These are phyloP conservation scores for Cryptotis parvus DNA, from an alignment of 2,113 vertebrate species.

Conservation along the genomic window DNA sequence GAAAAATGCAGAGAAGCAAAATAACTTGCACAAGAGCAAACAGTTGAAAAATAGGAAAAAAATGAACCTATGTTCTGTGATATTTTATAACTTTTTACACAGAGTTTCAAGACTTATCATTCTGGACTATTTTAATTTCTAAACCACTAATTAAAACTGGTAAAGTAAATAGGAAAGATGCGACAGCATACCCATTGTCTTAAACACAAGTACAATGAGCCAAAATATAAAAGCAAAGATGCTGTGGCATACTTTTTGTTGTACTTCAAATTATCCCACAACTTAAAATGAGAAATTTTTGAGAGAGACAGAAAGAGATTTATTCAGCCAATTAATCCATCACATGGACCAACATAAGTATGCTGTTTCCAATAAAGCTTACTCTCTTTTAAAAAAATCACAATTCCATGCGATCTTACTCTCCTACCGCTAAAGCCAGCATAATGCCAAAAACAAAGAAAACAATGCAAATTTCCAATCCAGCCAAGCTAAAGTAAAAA, in stretches of 20 bases:
- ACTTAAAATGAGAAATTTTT: conserved; percentile 14
- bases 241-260: neutral
- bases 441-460: neutral
- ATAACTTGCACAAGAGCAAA: conserved; percentile 4
- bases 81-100: conserved; percentile 39
- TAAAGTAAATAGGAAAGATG: neutral
- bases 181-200: neutral
- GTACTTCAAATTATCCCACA: conserved; percentile 16
- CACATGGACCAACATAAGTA: conserved; percentile 1
- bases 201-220: neutral
- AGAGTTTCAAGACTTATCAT: neutral
- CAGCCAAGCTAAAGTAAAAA: neutral
- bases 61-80: neutral
- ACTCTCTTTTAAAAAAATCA: conserved; percentile 27
- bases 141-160: conserved; percentile 18
- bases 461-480: neutral
- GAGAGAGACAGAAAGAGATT: neutral
- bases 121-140: conserved; percentile 24
- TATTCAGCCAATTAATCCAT: neutral
- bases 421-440: neutral
- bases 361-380: conserved; percentile 6
- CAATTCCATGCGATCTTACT: neutral
- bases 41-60: conserved; percentile 1
- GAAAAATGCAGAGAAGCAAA: conserved; percentile 55
- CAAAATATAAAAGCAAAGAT: neutral